Base-by-base conservation (phyloP, 2,888 invertebrate genomes). In the Eristalis pertinax region DNA sequence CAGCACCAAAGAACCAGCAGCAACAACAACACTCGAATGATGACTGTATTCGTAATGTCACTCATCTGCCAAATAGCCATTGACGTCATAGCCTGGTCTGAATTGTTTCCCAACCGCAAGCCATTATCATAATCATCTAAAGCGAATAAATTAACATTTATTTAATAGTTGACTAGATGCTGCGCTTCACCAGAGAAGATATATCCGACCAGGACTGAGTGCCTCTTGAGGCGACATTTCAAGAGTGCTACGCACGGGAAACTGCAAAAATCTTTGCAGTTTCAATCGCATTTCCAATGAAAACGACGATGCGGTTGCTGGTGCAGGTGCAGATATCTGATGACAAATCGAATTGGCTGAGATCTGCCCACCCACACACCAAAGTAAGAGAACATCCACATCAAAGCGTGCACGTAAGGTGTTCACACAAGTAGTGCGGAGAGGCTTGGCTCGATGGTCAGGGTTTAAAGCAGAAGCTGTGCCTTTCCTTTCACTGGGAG, bases 111-210 rank as follows among this genome's bases (percentile, higher is more conserved):
- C 67, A 80, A 77, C 58, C 68, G 64, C 35, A 56, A 41, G 26
- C 41, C 73, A 77, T 85, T 81, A 85, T 64, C 81, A 85, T 81
- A 76, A 84, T 72, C 73, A 74, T 68, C 68, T 77, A 19, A 78
- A 82, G 65, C 65, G 74, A 82, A 78, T 78, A 65, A 82, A 82
- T 86, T 78, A 82, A 77, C 77, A 82, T 86, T 86, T 74, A 24
- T 24, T 74, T 60, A 73, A 77, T 32, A 81, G 64, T 77, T 78
- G 11, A 73, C 72, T 80, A 73, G 63, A 56, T 69, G 72, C 63
- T 65, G 26, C 65, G 13, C 56, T 38, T 50, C 29, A 74, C 10
- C 11, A 26, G 60, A 41, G 2, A n/a, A n/a, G 43, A 43, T 43
- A 43, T 15, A 8, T 32, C 8, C 10, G 38, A 50, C 5, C 50